A percentile compares a stretch with the other conserved stretches of the same genome.
These are phyloP conservation scores for Acronicta psi DNA, from an alignment of 2,888 invertebrate genomes.

Conservation along the genomic window DNA sequence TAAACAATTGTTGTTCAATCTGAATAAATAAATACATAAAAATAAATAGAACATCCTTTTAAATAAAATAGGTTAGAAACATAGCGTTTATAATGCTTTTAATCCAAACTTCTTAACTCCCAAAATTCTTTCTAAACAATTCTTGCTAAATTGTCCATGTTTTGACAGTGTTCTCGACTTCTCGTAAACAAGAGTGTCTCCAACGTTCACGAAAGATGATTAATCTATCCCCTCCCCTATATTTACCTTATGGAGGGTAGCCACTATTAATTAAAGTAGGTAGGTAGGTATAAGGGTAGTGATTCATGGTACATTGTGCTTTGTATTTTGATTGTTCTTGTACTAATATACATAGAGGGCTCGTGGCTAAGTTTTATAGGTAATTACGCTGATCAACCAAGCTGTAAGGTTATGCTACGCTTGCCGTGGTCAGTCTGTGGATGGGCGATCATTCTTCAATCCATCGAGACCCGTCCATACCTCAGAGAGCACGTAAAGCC, in stretches of 20 bases:
- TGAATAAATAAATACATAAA: too few species aligned
- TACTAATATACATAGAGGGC: too few species aligned
- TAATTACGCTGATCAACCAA: too few species aligned
- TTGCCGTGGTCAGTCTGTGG: too few species aligned
- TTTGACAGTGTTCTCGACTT: constrained; percentile 39
- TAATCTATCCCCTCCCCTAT: constrained; percentile 55
- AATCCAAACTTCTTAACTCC: constrained; percentile 13
- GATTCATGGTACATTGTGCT: constrained; percentile 4
- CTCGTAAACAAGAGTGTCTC: constrained; percentile 53
- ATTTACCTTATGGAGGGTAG: constrained; percentile 48
- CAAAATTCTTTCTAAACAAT: constrained; percentile 16
- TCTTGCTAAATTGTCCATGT: constrained; percentile 23
- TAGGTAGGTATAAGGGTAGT: constrained; percentile 28
- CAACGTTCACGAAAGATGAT: constrained; percentile 60
- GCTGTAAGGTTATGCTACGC: too few species aligned
- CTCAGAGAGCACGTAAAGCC: too few species aligned
- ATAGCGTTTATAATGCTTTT: neutral
- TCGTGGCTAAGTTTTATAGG: too few species aligned
- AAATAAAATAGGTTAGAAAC: too few species aligned
- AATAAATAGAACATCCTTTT: too few species aligned
- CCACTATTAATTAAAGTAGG: constrained; percentile 56
- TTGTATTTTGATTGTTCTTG: neutral
- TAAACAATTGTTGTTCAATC: too few species aligned
- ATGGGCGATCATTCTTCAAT: too few species aligned
- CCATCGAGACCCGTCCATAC: too few species aligned